Percentiles rank a stretch among this genome's conserved stretches.
phyloP scores from a whole-genome alignment of 2,113 vertebrate species.

The Melanerpes formicivorus region DNA sequence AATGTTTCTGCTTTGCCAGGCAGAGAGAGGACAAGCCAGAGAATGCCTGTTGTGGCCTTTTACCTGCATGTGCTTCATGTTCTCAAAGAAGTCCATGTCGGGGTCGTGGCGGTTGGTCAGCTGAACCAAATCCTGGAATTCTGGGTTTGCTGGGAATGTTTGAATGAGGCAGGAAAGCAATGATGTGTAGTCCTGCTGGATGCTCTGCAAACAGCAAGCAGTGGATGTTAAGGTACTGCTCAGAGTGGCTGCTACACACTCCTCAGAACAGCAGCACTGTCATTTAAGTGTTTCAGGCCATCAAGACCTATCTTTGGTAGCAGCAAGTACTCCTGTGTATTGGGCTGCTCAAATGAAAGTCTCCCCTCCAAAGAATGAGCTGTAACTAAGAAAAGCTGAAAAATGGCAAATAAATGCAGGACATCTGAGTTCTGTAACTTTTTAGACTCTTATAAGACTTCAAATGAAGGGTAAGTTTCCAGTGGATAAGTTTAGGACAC shows the following conservation, averaged over 20 bases:
- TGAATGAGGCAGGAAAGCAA: conserved; percentile 92
- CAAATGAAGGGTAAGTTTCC: neutral
- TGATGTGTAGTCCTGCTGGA: conserved; percentile 92
- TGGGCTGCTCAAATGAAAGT: neutral
- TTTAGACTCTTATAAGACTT: neutral
- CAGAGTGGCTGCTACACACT: neutral
- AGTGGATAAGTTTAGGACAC: neutral
- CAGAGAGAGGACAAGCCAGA: neutral
- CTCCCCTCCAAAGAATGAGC: neutral
- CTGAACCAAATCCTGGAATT: conserved; percentile 93
- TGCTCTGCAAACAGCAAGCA: conserved; percentile 76
- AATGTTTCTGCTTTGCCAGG: neutral
- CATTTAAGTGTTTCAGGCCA: neutral
- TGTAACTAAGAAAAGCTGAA: neutral
- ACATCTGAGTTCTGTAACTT: neutral
- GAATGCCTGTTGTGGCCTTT: neutral
- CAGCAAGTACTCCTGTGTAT: neutral
- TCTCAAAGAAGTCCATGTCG: conserved; percentile 97
- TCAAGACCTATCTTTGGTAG: neutral
- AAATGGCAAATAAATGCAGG: neutral
- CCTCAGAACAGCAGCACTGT: neutral
- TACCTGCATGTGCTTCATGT: conserved; percentile 99
- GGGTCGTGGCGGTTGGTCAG: conserved; percentile 89
- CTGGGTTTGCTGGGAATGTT: conserved; percentile 83
- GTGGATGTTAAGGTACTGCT: neutral